Evolutionary conservation across 2,113 vertebrate genomes (phyloP), one percentile per base, ranked within the genome.

Genomic region (Cariama cristata): DNA sequence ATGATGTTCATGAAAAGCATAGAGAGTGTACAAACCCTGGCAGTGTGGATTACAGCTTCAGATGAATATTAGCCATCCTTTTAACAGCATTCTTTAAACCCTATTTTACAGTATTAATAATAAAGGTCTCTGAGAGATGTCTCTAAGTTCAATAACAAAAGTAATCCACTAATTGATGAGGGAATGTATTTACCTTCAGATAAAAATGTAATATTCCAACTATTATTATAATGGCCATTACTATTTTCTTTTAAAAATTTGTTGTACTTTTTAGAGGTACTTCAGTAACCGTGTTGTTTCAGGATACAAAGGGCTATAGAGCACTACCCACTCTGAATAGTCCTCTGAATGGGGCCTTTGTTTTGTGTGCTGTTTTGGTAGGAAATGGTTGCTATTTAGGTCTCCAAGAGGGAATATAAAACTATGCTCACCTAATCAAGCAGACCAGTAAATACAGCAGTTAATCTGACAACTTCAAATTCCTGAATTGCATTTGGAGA

Each of bases 371-470:
- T 99, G 99, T 99, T 99, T 99, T 98, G 98, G 98, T 98, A 99
- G 98, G 99, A 99, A 99, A 99, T 98, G 98, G 98, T 99, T 98
- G 98, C 98, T 98, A 98, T 99, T 99, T 99, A 98, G 98, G 97
- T 98, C 98, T 98, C 99, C 99, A 98, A 98, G 98, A 97, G 99
- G 99, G 99, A 99, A 99, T 99, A 99, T 98, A 99, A 99, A 98
- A 99, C 98, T 98, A 98, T 97, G 98, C 98, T 98, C 99, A 99
- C 98, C 99, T 99, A 99, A 99, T 99, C 99, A 98, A 98, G 98
- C 97, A 98, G 98, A 97, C 97, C 96, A 97, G 98, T 98, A 98
- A 98, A 98, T 98, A 98, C 97, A 94, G 97, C 98, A 98, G 98
- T 98, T 98, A 98, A 98, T 98, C 98, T 98, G 96, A 98, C 98